Conservation (phyloP, 2,888 invertebrate species). For the Parthenolecanium corni region DNA sequence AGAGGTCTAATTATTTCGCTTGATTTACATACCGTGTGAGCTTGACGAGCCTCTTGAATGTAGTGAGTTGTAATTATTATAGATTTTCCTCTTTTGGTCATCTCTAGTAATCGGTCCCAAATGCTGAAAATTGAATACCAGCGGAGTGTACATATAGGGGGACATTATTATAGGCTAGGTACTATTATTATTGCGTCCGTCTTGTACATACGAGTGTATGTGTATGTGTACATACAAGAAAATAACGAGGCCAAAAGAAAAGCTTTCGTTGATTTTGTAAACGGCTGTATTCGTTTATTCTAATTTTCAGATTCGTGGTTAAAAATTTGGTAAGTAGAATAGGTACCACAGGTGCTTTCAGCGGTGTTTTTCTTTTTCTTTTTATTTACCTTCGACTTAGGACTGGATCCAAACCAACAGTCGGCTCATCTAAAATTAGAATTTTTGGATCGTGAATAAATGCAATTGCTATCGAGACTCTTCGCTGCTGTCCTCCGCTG, state of each 20-base stretch:
- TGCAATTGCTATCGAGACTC: conserved; percentile 80
- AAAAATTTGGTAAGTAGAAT: too few species aligned
- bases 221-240: too few species aligned
- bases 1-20: neutral
- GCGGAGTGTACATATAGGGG: too few species aligned
- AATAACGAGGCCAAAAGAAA: neutral
- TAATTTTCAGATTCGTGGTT: too few species aligned
- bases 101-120: conserved; percentile 31
- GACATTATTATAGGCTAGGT: too few species aligned
- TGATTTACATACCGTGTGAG: conserved; percentile 33
- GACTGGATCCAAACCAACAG: conserved; percentile 86
- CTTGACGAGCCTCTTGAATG: conserved; percentile 34
- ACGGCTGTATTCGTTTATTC: too few species aligned
- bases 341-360: too few species aligned
- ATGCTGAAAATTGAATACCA: conserved; percentile 24
- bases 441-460: conserved; percentile 78
- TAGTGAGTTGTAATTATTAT: conserved; percentile 32
- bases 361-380: too few species aligned
- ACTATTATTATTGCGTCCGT: too few species aligned
- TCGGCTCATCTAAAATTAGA: conserved; percentile 82
- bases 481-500: conserved; percentile 73
- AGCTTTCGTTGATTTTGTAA: neutral
- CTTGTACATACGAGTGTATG: too few species aligned
- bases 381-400: conserved; percentile 59
- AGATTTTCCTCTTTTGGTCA: conserved; percentile 32